Evolutionary conservation across 2,113 vertebrate species (phyloP).

Genomic region (Pomatostomus ruficeps): DNA sequence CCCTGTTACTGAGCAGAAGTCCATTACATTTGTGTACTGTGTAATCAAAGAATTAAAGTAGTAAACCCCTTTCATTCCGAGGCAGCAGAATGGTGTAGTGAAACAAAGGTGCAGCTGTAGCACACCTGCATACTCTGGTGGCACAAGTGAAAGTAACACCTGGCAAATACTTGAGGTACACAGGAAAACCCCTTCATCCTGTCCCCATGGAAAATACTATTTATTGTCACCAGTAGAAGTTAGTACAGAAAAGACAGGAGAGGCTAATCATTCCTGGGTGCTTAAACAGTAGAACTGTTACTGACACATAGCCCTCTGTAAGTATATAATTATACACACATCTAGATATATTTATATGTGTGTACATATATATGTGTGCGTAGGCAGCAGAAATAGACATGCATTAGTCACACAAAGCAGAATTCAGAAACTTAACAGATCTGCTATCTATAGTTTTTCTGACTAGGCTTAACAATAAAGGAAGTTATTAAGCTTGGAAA

Average conservation of each 20-base stretch:
- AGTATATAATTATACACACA: no score
- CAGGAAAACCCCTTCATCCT: neutral
- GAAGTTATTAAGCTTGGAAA: neutral
- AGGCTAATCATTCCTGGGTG: neutral
- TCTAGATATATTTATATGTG: neutral
- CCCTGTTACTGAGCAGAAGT: neutral
- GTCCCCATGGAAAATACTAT: neutral
- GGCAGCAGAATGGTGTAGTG: accelerated
- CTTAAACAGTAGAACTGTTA: neutral
- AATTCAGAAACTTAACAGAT: neutral
- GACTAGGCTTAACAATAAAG: neutral
- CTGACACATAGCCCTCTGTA: neutral
- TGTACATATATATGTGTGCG: neutral
- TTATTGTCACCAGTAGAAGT: neutral
- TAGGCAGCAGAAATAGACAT: neutral
- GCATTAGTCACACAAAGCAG: neutral
- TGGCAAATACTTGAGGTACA: neutral
- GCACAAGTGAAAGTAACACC: neutral
- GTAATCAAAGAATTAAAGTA: neutral
- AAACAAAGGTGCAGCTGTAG: neutral
- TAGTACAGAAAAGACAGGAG: neutral
- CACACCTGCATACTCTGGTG: neutral
- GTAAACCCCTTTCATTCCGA: neutral
- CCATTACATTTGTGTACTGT: neutral
- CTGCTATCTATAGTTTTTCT: neutral